Evolutionary conservation across 2,888 invertebrate species (phyloP).

Genomic region (Spatulosminthurus flaviceps): DNA sequence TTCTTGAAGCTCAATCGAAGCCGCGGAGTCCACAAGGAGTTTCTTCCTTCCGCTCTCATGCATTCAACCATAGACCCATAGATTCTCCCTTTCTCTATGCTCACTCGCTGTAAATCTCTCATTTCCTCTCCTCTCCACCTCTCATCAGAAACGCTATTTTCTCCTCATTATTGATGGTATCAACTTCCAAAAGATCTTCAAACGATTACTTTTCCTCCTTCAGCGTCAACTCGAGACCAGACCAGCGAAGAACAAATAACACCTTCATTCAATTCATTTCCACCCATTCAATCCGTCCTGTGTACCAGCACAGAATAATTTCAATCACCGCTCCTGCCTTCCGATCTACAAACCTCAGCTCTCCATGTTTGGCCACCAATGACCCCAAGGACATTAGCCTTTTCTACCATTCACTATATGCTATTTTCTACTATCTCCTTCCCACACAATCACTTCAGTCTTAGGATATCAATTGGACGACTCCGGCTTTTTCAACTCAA

Average conservation of each 20-base stretch:
- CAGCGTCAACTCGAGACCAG: slow-evolving; percentile 5
- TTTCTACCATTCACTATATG: not conserved
- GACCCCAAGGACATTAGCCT: slow-evolving; percentile 12
- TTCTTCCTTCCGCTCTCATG: slow-evolving; percentile 22
- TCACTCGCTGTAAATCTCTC: slow-evolving; percentile 22
- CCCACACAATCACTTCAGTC: not conserved
- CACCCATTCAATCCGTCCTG: not conserved
- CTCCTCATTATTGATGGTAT: slow-evolving; percentile 28
- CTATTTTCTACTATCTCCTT: not conserved
- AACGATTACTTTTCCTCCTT: slow-evolving; percentile 8
- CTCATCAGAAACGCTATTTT: slow-evolving; percentile 27
- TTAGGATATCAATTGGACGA: too few relatives aligned
- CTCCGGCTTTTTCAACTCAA: too few relatives aligned
- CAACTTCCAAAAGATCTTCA: not conserved
- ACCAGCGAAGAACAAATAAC: not conserved
- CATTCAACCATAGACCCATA: not conserved
- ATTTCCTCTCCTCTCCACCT: slow-evolving; percentile 12
- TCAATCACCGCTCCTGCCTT: slow-evolving; percentile 8
- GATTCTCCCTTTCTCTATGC: slow-evolving; percentile 17
- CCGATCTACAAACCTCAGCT: not conserved
- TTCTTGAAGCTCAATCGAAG: not conserved
- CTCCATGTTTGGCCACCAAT: not conserved
- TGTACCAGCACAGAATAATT: not conserved
- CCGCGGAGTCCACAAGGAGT: slow-evolving; percentile 6
- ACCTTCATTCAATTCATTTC: slow-evolving; percentile 3